These are phyloP conservation scores for Fulica atra DNA, from an alignment of 2,113 vertebrate genomes.

Conservation along the genomic window DNA sequence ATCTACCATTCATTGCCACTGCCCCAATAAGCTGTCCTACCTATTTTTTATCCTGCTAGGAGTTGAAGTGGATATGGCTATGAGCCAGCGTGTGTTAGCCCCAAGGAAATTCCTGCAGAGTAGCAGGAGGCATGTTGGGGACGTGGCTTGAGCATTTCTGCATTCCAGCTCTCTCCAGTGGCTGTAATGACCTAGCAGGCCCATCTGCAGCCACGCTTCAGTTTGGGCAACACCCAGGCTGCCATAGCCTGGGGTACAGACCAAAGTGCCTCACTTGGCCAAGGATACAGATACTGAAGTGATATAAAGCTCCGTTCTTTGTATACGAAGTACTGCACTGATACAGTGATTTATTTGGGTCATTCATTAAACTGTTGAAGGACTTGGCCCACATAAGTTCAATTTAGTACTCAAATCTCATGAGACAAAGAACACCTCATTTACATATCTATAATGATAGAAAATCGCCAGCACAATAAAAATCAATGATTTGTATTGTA, in stretches of 20 bases:
- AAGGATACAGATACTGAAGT: neutral
- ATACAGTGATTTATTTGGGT: neutral
- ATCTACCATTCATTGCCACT: neutral
- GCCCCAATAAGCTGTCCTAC: neutral
- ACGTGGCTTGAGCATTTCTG: conserved; percentile 15
- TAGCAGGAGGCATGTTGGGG: conserved; percentile 11
- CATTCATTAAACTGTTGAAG: neutral
- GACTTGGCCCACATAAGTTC: neutral
- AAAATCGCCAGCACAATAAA: neutral
- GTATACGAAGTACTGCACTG: neutral
- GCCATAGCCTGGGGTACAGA: neutral
- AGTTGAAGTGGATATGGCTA: conserved; percentile 25
- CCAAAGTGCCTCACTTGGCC: neutral
- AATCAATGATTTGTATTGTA: neutral
- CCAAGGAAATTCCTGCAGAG: conserved; percentile 57
- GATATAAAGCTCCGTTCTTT: neutral
- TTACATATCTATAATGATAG: neutral
- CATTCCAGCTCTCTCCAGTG: conserved; percentile 34
- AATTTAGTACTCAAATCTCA: neutral
- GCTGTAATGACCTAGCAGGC: neutral
- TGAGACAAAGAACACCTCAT: neutral
- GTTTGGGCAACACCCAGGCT: neutral
- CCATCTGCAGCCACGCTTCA: conserved; percentile 9
- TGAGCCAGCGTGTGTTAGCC: conserved; percentile 10
- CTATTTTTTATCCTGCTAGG: neutral